Conservation (phyloP, 2,797 vertebrate species). For the Clarias laeviceps region DNA sequence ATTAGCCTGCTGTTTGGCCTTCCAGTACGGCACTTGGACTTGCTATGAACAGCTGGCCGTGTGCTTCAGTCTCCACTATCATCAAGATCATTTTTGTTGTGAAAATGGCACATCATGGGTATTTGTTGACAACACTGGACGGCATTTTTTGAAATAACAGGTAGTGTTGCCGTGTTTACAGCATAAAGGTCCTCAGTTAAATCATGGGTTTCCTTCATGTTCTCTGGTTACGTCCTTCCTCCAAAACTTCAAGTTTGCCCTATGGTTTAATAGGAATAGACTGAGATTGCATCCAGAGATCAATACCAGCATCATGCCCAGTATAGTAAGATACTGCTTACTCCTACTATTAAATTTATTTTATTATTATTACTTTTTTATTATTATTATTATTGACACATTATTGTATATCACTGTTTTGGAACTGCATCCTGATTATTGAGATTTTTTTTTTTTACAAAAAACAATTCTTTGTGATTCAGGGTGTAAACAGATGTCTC, state of each 20-base stretch:
- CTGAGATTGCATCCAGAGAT: background rate
- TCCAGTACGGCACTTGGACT: background rate
- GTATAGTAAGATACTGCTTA: too few relatives aligned
- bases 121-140: background rate
- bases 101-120: background rate
- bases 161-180: background rate
- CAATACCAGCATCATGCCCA: background rate
- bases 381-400: background rate
- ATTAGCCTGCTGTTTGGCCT: slow-evolving; percentile 7
- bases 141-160: background rate
- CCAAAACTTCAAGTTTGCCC: background rate
- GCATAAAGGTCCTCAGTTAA: background rate
- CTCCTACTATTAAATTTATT: too few relatives aligned
- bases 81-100: background rate
- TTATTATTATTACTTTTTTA: background rate
- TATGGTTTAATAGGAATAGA: background rate
- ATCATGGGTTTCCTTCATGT: background rate
- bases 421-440: background rate
- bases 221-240: background rate
- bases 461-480: background rate
- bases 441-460: too few relatives aligned
- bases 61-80: background rate
- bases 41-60: background rate
- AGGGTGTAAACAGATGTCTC: too few relatives aligned
- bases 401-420: background rate